Evolutionary conservation across 2,797 vertebrate species (phyloP).

Genomic region (Silurus lanzhouensis): DNA sequence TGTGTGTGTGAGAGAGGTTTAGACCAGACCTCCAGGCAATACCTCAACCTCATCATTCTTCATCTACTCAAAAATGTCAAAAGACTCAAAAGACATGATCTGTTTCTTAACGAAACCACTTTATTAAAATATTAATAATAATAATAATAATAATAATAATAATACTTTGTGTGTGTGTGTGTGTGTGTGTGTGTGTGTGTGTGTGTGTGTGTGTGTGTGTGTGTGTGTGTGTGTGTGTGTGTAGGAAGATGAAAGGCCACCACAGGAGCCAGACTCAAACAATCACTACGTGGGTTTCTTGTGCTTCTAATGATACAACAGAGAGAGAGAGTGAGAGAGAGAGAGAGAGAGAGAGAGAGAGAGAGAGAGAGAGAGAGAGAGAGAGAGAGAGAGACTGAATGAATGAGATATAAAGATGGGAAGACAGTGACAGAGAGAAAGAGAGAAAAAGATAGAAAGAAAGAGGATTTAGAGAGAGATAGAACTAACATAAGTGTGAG

Average conservation of each 20-base stretch:
- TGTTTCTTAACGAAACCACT: neutral
- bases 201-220: slow-evolving; percentile 22
- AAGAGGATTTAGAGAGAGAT: neutral
- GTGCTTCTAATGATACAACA: slow-evolving; percentile 19
- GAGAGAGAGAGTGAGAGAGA: neutral
- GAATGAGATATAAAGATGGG: neutral
- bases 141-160: neutral
- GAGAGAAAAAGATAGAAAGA: neutral
- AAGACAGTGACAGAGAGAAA: neutral
- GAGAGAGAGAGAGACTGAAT: no score
- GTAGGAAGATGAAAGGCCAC: slow-evolving; percentile 47
- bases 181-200: neutral
- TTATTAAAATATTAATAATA: neutral
- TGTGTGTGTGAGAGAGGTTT: slow-evolving; percentile 4
- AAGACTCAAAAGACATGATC: neutral
- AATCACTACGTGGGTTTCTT: slow-evolving; percentile 12
- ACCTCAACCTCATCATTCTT: slow-evolving; percentile 14
- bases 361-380: neutral
- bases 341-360: neutral
- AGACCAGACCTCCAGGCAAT: slow-evolving; percentile 12
- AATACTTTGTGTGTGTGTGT: no score
- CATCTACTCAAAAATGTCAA: neutral
- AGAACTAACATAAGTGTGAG: neutral
- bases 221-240: slow-evolving; percentile 30
- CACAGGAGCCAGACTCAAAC: slow-evolving; percentile 38